phyloP scores from a whole-genome alignment of 2,797 vertebrate species.

The Rhodeus uyekii region DNA sequence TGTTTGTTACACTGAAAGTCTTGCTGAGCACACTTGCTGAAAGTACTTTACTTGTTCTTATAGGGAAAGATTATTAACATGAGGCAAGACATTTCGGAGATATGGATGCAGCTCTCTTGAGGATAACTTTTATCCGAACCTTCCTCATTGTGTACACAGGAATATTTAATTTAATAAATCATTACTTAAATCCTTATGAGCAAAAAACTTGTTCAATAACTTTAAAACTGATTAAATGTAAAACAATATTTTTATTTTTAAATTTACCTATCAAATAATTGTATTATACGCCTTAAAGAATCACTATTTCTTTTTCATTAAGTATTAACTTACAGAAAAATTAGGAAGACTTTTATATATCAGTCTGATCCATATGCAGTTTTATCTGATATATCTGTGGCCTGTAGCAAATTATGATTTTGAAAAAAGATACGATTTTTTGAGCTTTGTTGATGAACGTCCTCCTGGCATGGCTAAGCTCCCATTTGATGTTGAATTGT shows the following conservation, averaged over 20 bases:
- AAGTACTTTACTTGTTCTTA: neutral
- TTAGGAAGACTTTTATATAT: neutral
- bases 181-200: neutral
- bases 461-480: neutral
- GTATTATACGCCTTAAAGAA: neutral
- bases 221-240: neutral
- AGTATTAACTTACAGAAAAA: neutral
- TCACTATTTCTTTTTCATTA: neutral
- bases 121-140: neutral
- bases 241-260: neutral
- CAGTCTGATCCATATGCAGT: too few relatives aligned
- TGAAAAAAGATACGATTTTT: neutral
- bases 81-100: neutral
- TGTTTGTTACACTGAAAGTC: neutral
- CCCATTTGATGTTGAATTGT: neutral
- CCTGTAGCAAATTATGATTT: neutral
- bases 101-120: neutral
- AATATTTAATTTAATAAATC: neutral
- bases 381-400: slow-evolving; percentile 1
- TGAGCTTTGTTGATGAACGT: neutral
- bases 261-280: neutral
- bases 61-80: neutral
- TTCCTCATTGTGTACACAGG: neutral
- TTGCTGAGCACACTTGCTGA: neutral
- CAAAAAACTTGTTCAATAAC: neutral